These are phyloP conservation scores for Vanacampus margaritifer DNA, from an alignment of 2,113 vertebrate genomes.

Conservation along the genomic window DNA sequence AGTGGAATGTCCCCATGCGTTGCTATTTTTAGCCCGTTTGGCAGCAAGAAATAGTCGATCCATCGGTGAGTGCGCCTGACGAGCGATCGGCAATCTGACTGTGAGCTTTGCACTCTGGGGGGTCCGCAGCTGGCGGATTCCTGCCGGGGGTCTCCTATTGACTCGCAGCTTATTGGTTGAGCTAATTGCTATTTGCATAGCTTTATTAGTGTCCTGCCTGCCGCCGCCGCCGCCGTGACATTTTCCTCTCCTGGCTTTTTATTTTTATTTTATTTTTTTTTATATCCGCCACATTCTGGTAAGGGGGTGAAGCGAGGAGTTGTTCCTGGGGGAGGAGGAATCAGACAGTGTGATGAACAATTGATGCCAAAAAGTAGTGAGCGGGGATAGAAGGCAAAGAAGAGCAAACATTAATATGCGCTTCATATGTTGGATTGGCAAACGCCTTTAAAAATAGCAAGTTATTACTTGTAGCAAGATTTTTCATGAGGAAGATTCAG, in stretches of 20 bases:
- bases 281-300: too few species aligned
- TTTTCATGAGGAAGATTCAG: background rate
- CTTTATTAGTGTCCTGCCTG: slow-evolving; percentile 65
- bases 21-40: too few species aligned
- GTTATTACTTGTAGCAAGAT: background rate
- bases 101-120: slow-evolving; percentile 52
- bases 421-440: slow-evolving; percentile 34
- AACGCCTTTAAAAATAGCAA: background rate
- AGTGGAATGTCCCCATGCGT: too few species aligned
- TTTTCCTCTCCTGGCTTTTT: slow-evolving; percentile 44
- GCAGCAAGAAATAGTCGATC: too few species aligned
- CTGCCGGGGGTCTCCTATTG: slow-evolving; percentile 55
- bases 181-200: slow-evolving; percentile 79
- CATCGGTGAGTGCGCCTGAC: too few species aligned
- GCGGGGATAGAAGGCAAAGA: slow-evolving; percentile 28
- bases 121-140: slow-evolving; percentile 33
- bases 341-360: slow-evolving; percentile 69
- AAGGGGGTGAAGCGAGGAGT: slow-evolving; percentile 17
- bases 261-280: slow-evolving; percentile 9
- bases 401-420: slow-evolving; percentile 67
- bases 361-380: slow-evolving; percentile 65
- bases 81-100: slow-evolving; percentile 34
- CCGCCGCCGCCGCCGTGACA: slow-evolving; percentile 59
- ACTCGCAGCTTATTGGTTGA: slow-evolving; percentile 68
- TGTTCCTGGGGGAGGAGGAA: slow-evolving; percentile 47